phyloP scores from a whole-genome alignment of 2,113 vertebrate genomes.

The Dasypus novemcinctus region DNA sequence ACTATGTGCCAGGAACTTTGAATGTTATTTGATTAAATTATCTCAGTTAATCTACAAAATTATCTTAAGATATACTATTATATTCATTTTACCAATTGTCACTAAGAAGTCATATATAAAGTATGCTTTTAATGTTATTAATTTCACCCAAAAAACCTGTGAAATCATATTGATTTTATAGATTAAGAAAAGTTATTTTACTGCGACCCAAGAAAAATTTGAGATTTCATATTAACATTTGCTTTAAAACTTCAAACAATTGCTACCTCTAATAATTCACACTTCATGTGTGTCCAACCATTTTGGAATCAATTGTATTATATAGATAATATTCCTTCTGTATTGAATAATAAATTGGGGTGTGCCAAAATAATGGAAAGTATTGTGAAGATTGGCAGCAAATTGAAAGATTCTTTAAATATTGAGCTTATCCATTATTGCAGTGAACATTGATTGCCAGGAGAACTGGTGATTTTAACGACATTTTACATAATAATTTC shows the following conservation, averaged over 20 bases:
- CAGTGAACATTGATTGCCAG: conserved; percentile 50
- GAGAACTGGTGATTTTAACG: conserved; percentile 49
- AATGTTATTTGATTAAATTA: not conserved
- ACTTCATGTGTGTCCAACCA: not conserved
- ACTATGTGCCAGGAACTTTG: not conserved
- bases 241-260: not conserved
- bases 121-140: not conserved
- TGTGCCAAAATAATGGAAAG: conserved; percentile 59
- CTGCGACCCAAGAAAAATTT: not conserved
- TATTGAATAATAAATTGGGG: conserved; percentile 30
- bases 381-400: conserved; percentile 33
- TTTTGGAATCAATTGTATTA: conserved; percentile 1
- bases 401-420: conserved; percentile 57
- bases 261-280: not conserved
- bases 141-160: not conserved
- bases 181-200: not conserved
- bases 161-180: not conserved
- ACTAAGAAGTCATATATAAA: not conserved
- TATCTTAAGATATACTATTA: not conserved
- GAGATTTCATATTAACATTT: not conserved
- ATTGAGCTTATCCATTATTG: conserved; percentile 25
- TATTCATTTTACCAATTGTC: not conserved
- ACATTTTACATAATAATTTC: conserved; percentile 68
- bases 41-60: not conserved
- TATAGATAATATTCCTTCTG: conserved; percentile 5